Conservation (phyloP, 2,888 invertebrate species). For the Thera obeliscata region DNA sequence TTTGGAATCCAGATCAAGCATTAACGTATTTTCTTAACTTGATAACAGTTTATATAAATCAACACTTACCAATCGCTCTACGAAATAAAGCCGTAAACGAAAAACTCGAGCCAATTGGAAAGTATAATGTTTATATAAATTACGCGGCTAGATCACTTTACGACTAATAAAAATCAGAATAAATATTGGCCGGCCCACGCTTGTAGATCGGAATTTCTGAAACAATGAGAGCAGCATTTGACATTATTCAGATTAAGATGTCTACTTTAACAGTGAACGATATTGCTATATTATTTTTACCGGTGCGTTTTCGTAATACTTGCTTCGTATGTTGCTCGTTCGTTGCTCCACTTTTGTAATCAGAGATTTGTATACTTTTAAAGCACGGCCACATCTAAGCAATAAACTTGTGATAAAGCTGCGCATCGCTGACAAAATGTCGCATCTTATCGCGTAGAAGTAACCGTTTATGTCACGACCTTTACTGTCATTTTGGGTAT, state of each 20-base stretch:
- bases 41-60: constrained; percentile 37
- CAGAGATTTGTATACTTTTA: too few relatives aligned
- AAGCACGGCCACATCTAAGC: too few relatives aligned
- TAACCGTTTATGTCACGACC: too few relatives aligned
- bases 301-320: neutral
- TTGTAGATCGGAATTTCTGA: constrained; percentile 37
- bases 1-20: constrained; percentile 34
- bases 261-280: constrained; percentile 2
- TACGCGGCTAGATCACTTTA: constrained; percentile 44
- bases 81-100: constrained; percentile 51
- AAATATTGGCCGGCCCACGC: constrained; percentile 53
- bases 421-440: too few relatives aligned
- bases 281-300: constrained; percentile 6
- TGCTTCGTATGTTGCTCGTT: too few relatives aligned
- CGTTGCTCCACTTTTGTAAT: too few relatives aligned
- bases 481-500: too few relatives aligned
- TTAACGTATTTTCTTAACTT: constrained; percentile 40
- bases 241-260: constrained; percentile 34
- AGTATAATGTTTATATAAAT: constrained; percentile 48
- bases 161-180: constrained; percentile 53
- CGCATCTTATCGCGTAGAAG: too few relatives aligned
- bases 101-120: constrained; percentile 42
- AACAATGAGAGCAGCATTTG: constrained; percentile 51
- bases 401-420: too few relatives aligned
- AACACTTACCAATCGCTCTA: constrained; percentile 38